Evolutionary conservation across 2,888 invertebrate species (phyloP).

Genomic region (Amblyteles armatorius): DNA sequence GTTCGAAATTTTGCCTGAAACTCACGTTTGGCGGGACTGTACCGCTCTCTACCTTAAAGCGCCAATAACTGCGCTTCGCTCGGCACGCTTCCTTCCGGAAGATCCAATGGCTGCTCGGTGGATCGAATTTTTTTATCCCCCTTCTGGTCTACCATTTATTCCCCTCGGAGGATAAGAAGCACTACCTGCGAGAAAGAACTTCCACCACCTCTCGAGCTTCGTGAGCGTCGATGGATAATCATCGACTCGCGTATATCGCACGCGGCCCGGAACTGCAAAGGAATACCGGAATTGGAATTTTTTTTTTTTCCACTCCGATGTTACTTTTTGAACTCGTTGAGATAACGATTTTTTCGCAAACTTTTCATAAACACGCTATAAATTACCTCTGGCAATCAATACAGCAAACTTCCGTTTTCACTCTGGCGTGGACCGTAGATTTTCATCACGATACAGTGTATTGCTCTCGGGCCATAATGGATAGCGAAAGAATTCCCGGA

Average conservation of each 20-base stretch:
- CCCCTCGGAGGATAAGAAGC: conserved; percentile 13
- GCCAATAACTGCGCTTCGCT: not conserved
- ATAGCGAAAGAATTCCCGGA: no score
- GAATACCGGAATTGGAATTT: not conserved
- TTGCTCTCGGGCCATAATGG: no score
- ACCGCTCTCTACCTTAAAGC: not conserved
- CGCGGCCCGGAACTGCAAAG: no score
- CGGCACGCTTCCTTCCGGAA: not conserved
- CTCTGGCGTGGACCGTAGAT: no score
- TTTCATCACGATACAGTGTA: no score
- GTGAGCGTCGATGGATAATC: conserved; percentile 35
- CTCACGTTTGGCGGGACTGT: no score
- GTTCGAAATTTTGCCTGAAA: no score
- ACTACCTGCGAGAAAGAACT: conserved; percentile 8
- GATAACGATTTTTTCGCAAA: no score
- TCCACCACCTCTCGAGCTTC: conserved; percentile 34
- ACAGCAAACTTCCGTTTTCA: no score
- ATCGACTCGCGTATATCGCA: conserved; percentile 38
- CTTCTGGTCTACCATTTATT: conserved; percentile 9
- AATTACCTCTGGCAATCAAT: no score
- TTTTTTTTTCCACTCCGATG: not conserved
- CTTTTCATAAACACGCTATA: no score
- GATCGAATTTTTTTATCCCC: conserved; percentile 36
- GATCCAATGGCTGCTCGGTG: conserved; percentile 44
- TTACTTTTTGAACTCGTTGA: no score